Base-by-base conservation (phyloP, 2,113 vertebrate genomes). In the Amblyopsis rosae region DNA sequence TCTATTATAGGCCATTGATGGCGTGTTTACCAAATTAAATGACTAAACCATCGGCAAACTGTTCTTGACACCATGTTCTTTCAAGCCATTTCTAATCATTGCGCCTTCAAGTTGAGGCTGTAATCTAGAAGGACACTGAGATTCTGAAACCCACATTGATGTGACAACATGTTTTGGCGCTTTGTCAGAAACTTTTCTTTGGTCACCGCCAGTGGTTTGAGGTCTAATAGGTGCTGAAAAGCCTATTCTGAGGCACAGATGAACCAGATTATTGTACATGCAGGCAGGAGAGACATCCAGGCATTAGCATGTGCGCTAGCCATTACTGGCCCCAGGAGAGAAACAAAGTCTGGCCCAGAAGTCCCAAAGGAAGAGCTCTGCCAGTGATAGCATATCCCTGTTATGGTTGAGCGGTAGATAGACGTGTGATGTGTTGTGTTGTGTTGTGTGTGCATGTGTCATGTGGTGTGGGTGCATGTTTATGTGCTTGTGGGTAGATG, bases 281-380 rank as follows among this genome's bases (percentile, higher is more conserved):
- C 70, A 76, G 53, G 61, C 73, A 76, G 63, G 54, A 35, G 54
- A 53, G 53, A 17, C 82, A 50, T 73, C 69, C 65, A 73, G 47
- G 66, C 77, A 91, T 92, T 88, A 91, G 87, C 89, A 90, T 92
- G 87, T 51, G 76, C 11, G 72, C 88, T 87, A 89, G 88, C 87
- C 86, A 87, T 84, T 60, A 79, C 59, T 65, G 4, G 48, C 82
- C 87, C 86, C 83, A 3, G 45, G 85, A 54, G 86, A 59, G 84
- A 86, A 90, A 90, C 85, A 75, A 86, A 89, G 80, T 85, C 89
- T 79, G 74, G 80, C 80, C 70, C 26, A 4, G 6, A 41, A 0
- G 80, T 86, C 86, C 81, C 89, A 0, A 58, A 35, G 65, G 86
- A 86, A 75, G 15, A 65, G 79, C 88, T 87, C 66, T 61, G 73